These are phyloP conservation scores for Acridotheres tristis DNA, from an alignment of 2,797 vertebrate species.

Conservation along the genomic window DNA sequence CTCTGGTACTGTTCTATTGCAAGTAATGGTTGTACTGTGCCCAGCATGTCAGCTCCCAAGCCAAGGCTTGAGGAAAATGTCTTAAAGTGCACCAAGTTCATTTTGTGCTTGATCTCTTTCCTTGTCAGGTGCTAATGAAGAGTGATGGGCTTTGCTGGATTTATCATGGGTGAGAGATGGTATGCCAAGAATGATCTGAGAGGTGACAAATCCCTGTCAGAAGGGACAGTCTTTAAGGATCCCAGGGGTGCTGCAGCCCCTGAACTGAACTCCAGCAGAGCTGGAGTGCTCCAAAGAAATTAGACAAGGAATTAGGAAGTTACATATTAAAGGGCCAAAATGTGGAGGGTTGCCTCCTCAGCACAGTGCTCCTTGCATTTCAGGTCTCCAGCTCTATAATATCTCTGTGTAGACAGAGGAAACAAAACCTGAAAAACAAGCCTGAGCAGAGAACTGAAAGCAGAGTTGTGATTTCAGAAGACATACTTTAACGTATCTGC, in stretches of 20 bases:
- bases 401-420: not conserved
- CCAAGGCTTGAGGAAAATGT: not conserved
- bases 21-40: not conserved
- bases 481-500: not conserved
- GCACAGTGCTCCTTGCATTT: not conserved
- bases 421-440: not conserved
- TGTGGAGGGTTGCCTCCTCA: accelerated
- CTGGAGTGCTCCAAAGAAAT: not conserved
- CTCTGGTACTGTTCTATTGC: not conserved
- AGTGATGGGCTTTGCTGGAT: not conserved
- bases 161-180: not conserved
- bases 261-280: not conserved
- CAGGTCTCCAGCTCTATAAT: not conserved
- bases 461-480: not conserved
- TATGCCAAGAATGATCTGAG: not conserved
- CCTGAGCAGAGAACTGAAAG: not conserved
- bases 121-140: not conserved
- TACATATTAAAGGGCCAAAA: not conserved
- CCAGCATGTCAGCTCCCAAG: not conserved
- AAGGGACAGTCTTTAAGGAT: not conserved
- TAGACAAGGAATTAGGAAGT: not conserved
- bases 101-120: not conserved
- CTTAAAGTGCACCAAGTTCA: not conserved
- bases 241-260: not conserved
- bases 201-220: not conserved